phyloP scores from a whole-genome alignment of 2,113 vertebrate species.

The Oreocharis arfaki region DNA sequence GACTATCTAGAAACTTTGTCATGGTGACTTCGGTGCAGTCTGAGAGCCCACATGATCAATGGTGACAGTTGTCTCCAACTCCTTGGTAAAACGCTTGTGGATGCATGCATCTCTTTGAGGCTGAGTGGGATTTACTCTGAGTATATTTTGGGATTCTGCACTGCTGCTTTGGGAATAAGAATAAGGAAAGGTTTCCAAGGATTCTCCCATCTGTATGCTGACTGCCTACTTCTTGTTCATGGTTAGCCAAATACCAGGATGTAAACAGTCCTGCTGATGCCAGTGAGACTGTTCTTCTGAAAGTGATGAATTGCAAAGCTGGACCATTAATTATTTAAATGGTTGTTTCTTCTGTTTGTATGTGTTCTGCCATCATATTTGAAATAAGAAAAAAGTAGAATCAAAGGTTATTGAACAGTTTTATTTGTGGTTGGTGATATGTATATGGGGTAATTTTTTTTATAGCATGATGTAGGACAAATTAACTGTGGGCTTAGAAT shows the following conservation, averaged over 20 bases:
- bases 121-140: not conserved
- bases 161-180: not conserved
- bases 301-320: not conserved
- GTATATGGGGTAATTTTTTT: not conserved
- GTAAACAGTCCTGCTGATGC: not conserved
- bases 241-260: not conserved
- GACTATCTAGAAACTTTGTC: not conserved
- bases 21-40: not conserved
- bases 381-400: not conserved
- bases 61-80: not conserved
- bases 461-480: not conserved
- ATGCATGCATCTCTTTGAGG: not conserved
- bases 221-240: not conserved
- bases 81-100: not conserved
- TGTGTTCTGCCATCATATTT: not conserved
- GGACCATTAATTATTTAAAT: not conserved
- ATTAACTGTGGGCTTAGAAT: not conserved
- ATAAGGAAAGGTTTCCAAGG: not conserved
- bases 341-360: not conserved
- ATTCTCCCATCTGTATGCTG: not conserved
- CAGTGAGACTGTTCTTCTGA: not conserved
- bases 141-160: not conserved
- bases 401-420: not conserved
- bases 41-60: not conserved
- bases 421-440: not conserved